Evolutionary conservation across 2,888 invertebrate species (phyloP).

Genomic region (Drosophila mettleri): DNA sequence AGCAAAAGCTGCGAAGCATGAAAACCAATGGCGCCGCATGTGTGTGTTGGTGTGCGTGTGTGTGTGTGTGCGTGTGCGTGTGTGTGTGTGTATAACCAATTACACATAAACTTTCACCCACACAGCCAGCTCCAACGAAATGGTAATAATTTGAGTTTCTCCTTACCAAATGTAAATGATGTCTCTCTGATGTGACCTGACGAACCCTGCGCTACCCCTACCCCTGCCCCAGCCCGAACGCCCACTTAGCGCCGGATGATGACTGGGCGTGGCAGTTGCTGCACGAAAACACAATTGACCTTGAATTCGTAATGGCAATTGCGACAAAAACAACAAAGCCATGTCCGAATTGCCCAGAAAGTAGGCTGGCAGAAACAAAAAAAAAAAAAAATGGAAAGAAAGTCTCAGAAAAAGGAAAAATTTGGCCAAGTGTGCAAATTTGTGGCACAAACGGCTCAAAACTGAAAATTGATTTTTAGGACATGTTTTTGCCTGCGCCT

Average conservation of each 20-base stretch:
- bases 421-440: slow-evolving; percentile 25
- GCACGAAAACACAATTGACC: slow-evolving; percentile 65
- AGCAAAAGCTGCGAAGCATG: slow-evolving; percentile 57
- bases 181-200: slow-evolving; percentile 48
- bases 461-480: slow-evolving; percentile 28
- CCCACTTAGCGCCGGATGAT: slow-evolving; percentile 35
- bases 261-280: slow-evolving; percentile 44
- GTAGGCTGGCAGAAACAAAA: slow-evolving; percentile 4
- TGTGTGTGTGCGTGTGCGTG: slow-evolving; percentile 10
- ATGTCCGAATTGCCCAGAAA: slow-evolving; percentile 11
- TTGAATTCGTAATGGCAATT: slow-evolving; percentile 56
- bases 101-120: slow-evolving; percentile 31
- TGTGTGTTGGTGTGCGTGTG: slow-evolving; percentile 4
- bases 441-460: slow-evolving; percentile 21
- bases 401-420: neutral
- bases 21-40: slow-evolving; percentile 61
- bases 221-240: neutral
- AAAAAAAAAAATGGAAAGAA: neutral
- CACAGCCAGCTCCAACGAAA: slow-evolving; percentile 11
- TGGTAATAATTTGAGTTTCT: slow-evolving; percentile 58
- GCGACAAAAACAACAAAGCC: slow-evolving; percentile 25
- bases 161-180: slow-evolving; percentile 56
- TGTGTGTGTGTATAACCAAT: slow-evolving; percentile 26
- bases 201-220: neutral
- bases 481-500: neutral